A percentile compares a stretch with the other conserved stretches of the same genome.
Conservation (phyloP, 2,113 vertebrate genomes). For the Suricata suricatta region DNA sequence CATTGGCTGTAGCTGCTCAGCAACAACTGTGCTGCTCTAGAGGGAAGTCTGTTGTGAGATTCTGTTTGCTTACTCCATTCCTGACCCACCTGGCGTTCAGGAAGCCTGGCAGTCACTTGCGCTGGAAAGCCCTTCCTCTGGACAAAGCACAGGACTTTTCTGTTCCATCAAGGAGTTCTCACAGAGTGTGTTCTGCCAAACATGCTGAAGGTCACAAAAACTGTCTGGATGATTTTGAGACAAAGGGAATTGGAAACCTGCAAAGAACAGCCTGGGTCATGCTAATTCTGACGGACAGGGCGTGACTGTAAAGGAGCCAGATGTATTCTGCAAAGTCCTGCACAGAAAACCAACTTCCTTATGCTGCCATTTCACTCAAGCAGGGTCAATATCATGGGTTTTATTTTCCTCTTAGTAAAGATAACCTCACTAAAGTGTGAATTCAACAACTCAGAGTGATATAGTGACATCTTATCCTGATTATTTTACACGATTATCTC, state of each 20-base stretch:
- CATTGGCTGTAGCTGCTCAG: neutral
- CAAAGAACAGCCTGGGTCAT: neutral
- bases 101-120: neutral
- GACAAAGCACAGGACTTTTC: neutral
- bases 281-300: neutral
- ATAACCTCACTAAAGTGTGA: neutral
- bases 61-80: neutral
- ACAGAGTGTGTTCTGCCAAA: neutral
- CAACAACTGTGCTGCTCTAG: neutral
- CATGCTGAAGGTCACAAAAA: constrained; percentile 14
- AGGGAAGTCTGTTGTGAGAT: neutral
- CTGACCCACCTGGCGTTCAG: neutral
- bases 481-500: neutral
- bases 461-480: neutral
- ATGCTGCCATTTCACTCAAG: neutral
- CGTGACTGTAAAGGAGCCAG: neutral
- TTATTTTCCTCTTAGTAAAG: neutral
- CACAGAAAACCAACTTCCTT: neutral
- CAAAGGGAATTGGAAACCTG: constrained; percentile 8
- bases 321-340: neutral
- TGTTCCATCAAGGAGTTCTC: neutral
- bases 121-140: neutral
- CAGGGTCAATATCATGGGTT: neutral
- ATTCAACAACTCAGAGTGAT: neutral
- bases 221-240: neutral